Evolutionary conservation across 2,888 invertebrate genomes (phyloP).

Genomic region (Lycophotia porphyrea): DNA sequence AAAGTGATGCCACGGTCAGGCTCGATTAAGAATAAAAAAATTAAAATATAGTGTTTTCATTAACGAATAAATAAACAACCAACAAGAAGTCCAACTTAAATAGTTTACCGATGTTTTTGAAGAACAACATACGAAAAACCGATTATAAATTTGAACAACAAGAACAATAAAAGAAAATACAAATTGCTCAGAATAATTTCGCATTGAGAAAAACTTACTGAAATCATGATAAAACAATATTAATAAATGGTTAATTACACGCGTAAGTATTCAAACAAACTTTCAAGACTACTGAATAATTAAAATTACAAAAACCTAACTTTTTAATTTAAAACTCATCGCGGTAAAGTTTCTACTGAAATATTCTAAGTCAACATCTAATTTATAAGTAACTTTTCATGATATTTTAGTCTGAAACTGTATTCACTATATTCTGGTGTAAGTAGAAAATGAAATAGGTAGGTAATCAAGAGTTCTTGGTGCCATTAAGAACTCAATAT

Average conservation of each 20-base stretch:
- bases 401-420: conserved; percentile 27
- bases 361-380: conserved; percentile 39
- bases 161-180: not conserved
- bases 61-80: too few relatives aligned
- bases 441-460: conserved; percentile 28
- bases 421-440: conserved; percentile 23
- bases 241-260: conserved; percentile 36
- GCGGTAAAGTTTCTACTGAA: conserved; percentile 29
- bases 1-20: too few relatives aligned
- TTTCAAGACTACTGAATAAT: conserved; percentile 43
- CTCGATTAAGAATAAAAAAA: too few relatives aligned
- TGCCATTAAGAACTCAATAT: conserved; percentile 42
- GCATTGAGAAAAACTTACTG: not conserved
- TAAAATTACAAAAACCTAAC: conserved; percentile 46
- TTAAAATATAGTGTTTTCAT: too few relatives aligned
- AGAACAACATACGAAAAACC: too few relatives aligned
- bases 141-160: not conserved
- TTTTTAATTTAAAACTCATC: conserved; percentile 44
- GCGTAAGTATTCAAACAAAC: conserved; percentile 41
- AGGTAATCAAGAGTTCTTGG: conserved; percentile 43
- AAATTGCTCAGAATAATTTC: not conserved
- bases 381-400: conserved; percentile 29
- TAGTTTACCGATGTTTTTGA: not conserved
- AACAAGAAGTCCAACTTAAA: not conserved
- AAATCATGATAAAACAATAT: conserved; percentile 7